Evolutionary conservation across 2,888 invertebrate genomes (phyloP), one percentile per base, ranked within the genome.

Genomic region (Ligdia adustata): DNA sequence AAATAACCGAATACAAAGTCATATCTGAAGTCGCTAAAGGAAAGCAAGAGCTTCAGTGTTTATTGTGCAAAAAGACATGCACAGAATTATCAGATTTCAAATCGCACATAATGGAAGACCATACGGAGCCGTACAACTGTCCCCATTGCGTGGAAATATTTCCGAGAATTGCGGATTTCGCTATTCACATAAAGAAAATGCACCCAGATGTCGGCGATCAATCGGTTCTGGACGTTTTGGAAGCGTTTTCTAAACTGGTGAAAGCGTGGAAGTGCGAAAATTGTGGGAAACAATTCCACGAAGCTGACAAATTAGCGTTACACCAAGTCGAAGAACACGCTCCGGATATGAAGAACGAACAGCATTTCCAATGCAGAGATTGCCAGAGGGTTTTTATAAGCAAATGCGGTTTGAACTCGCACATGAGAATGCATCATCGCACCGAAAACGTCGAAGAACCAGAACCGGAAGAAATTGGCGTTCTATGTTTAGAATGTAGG

Each of bases 251-350:
- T 0, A 82, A 79, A 51, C 53, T 90, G 20, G 80, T 86, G 0
- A 77, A 83, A 54, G 86, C 86, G n/a, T 90, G 90, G 90, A 90
- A 88, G 54, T 90, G 90, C 34, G 85, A 87, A n/a, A 86, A 84
- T 29, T 90, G 90, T 32, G 79, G 79, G 1, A 38, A 82, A 5
- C 89, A 90, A 45, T 89, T 89, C 34, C 79, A 85, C 9, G 83
- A 87, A 52, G 83, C 87, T 0, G 88, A 89, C 31, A 87, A 88
- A 51, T 60, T 90, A 5, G 89, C 88, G 0, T 55, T 82, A 49
- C 89, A 89, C 52, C 83, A 88, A 49, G 69, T 85, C 1, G 84
- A 88, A 37, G 69, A 75, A 29, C 89, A 90, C 34, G 77, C 77
- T 33, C 82, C 81, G 0, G 86, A 87, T 16, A 53, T 76, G 7